Conservation (phyloP, 1,140 invertebrate genomes). For the Polypedilum vanderplanki region DNA sequence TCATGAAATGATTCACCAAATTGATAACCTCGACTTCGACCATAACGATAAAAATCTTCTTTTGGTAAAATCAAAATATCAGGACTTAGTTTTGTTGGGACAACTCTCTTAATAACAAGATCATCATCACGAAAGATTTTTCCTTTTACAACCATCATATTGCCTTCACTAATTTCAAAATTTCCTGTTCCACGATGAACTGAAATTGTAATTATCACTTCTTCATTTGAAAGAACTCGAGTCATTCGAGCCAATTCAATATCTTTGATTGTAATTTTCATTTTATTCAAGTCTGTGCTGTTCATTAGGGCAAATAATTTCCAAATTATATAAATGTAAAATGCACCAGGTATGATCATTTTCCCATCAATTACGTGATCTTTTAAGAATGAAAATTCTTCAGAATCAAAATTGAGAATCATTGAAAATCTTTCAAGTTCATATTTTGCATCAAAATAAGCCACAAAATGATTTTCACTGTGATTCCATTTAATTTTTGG, state of each 20-base stretch:
- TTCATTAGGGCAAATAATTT: slow-evolving; percentile 76
- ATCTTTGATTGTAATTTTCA: slow-evolving; percentile 80
- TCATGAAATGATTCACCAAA: slow-evolving; percentile 50
- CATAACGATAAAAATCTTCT: slow-evolving; percentile 78
- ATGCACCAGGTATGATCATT: slow-evolving; percentile 82
- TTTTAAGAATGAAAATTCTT: slow-evolving; percentile 65
- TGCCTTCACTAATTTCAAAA: slow-evolving; percentile 79
- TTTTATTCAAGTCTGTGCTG: slow-evolving; percentile 59
- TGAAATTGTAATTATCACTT: slow-evolving; percentile 68
- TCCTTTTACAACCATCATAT: slow-evolving; percentile 68
- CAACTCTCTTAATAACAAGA: too few relatives aligned
- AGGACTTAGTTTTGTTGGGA: slow-evolving; percentile 45
- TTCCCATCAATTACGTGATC: slow-evolving; percentile 82
- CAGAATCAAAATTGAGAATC: slow-evolving; percentile 54
- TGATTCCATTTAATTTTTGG: slow-evolving; percentile 96
- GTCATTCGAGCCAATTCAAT: slow-evolving; percentile 77
- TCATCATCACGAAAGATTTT: slow-evolving; percentile 52
- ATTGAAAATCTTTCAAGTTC: slow-evolving; percentile 51
- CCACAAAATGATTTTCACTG: slow-evolving; percentile 60
- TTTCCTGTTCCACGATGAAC: slow-evolving; percentile 74
- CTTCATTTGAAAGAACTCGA: slow-evolving; percentile 61
- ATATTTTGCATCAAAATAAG: slow-evolving; percentile 41
- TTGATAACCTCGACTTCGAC: slow-evolving; percentile 83
- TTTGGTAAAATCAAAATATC: slow-evolving; percentile 44
- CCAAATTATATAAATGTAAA: slow-evolving; percentile 79